These are phyloP conservation scores for Lamellibrachia luymesi DNA, from an alignment of 1,140 invertebrate species.

Conservation along the genomic window DNA sequence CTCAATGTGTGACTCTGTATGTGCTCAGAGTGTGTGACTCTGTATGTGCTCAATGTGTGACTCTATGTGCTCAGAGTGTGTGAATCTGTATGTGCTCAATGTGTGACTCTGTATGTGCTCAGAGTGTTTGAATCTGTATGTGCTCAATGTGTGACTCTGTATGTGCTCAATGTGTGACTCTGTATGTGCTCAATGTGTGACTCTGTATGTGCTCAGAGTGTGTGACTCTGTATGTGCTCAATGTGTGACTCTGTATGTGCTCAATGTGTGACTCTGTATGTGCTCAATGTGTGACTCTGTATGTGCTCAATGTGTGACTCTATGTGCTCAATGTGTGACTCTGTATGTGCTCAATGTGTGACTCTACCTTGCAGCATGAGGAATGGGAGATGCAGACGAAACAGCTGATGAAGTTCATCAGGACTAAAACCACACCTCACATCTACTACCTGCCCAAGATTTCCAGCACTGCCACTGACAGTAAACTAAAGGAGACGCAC, in stretches of 20 bases:
- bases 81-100: background rate
- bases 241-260: background rate
- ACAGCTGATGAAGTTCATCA: conserved; percentile 78
- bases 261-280: background rate
- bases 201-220: no score
- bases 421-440: conserved; percentile 80
- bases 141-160: no score
- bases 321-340: no score
- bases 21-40: no score
- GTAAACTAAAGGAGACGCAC: conserved; percentile 62
- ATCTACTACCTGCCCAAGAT: conserved; percentile 85
- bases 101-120: no score
- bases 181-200: background rate
- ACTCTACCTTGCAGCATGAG: conserved; percentile 62
- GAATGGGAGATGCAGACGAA: conserved; percentile 80
- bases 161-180: background rate
- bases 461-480: conserved; percentile 63
- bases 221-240: no score
- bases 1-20: no score
- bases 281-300: background rate
- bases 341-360: background rate
- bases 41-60: no score
- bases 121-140: no score
- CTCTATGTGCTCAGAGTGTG: background rate
- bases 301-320: no score